Conservation (phyloP, 2,797 vertebrate species). For the Otus scops region DNA sequence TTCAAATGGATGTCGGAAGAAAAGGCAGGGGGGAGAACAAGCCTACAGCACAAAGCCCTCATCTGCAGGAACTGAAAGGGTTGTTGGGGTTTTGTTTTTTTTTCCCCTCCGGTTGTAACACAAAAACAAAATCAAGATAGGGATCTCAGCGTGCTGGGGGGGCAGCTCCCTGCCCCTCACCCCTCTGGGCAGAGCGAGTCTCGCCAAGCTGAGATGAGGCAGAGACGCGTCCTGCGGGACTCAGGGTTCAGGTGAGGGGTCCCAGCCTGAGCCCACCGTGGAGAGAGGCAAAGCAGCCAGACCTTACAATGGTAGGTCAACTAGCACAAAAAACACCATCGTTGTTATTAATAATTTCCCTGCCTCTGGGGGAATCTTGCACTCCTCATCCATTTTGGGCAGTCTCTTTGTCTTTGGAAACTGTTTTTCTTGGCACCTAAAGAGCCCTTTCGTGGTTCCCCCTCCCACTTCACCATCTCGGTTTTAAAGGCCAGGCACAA, state of each 20-base stretch:
- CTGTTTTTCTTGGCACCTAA: not conserved
- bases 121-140: constrained; percentile 27
- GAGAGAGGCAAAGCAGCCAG: not conserved
- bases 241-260: not conserved
- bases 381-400: constrained; percentile 33
- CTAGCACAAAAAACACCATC: not conserved
- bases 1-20: constrained; percentile 2
- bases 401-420: constrained; percentile 8
- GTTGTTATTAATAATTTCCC: constrained; percentile 15
- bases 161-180: not conserved
- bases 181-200: not conserved
- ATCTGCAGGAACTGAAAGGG: not conserved
- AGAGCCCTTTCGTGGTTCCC: not conserved
- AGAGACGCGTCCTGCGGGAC: not conserved
- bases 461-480: accelerated
- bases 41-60: not conserved
- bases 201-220: not conserved
- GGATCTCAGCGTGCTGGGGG: not conserved
- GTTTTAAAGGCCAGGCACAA: not conserved
- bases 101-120: constrained; percentile 23
- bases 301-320: not conserved
- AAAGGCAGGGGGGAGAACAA: not conserved
- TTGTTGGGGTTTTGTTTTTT: not conserved
- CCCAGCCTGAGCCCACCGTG: accelerated
- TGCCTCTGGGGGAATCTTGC: not conserved